Conservation (phyloP, 2,888 invertebrate genomes). For the Sturmia bella region DNA sequence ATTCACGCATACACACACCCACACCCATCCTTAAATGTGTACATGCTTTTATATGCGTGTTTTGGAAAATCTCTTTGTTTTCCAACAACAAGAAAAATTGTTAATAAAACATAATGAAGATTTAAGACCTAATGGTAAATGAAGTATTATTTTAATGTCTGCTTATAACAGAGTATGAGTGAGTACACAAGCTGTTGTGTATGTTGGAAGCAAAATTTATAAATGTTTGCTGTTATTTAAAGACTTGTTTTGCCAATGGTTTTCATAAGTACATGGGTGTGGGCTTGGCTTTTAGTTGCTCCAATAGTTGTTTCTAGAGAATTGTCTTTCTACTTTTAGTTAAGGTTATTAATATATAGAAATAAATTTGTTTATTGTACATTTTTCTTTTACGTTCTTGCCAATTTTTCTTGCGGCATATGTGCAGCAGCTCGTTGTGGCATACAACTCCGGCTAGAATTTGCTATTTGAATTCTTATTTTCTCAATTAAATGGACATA, state of each 20-base stretch:
- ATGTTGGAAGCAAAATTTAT: constrained; percentile 23
- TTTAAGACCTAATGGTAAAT: constrained; percentile 52
- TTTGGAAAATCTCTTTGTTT: constrained; percentile 7
- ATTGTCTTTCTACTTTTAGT: not conserved
- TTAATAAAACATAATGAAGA: constrained; percentile 47
- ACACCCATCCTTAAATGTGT: no score
- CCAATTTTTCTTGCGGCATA: no score
- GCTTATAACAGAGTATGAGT: constrained; percentile 27
- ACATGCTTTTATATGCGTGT: not conserved
- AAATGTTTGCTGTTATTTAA: constrained; percentile 19
- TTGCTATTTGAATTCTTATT: no score
- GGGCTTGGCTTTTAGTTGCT: not conserved
- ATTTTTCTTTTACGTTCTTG: constrained; percentile 13
- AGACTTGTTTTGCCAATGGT: not conserved
- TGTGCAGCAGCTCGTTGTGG: no score
- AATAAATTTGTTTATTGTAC: not conserved
- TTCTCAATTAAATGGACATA: no score
- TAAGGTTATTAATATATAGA: constrained; percentile 10
- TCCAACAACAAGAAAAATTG: constrained; percentile 11
- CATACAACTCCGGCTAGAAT: no score
- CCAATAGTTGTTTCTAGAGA: not conserved
- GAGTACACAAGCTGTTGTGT: constrained; percentile 1
- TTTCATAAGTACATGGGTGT: not conserved
- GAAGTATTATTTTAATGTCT: constrained; percentile 49
- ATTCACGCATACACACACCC: no score